Evolutionary conservation across 2,888 invertebrate species (phyloP).

Genomic region (Andrena dorsata): DNA sequence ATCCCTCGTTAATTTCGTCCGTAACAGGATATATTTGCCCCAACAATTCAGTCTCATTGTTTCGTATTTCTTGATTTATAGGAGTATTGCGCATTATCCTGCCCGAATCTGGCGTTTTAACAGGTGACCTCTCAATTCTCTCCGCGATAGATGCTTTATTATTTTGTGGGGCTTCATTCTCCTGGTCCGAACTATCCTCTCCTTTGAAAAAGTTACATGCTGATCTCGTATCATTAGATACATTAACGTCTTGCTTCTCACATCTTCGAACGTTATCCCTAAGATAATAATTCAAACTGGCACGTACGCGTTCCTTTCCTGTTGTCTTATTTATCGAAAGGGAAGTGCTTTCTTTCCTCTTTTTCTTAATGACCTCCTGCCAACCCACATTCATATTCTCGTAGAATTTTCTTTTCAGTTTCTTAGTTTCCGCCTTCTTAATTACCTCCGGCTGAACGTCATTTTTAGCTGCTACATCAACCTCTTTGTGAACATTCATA

Average conservation of each 20-base stretch:
- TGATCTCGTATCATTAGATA: background rate
- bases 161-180: background rate
- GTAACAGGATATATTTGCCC: background rate
- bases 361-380: constrained; percentile 24
- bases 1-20: background rate
- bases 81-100: background rate
- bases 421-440: background rate
- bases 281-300: background rate
- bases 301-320: background rate
- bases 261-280: background rate
- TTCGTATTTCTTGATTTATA: background rate
- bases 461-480: background rate
- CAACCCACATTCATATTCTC: constrained; percentile 14
- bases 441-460: background rate
- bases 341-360: background rate
- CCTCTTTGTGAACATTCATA: background rate
- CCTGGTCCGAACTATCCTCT: background rate
- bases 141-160: background rate
- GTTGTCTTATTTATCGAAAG: no score
- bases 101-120: background rate
- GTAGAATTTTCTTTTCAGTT: background rate
- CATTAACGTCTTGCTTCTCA: background rate
- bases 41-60: background rate
- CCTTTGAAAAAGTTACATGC: background rate
- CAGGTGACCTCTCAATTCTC: background rate